A percentile compares a stretch with the other conserved stretches of the same genome.
Evolutionary conservation across 2,113 vertebrate genomes (phyloP).

Genomic region (Lepisosteus oculatus): DNA sequence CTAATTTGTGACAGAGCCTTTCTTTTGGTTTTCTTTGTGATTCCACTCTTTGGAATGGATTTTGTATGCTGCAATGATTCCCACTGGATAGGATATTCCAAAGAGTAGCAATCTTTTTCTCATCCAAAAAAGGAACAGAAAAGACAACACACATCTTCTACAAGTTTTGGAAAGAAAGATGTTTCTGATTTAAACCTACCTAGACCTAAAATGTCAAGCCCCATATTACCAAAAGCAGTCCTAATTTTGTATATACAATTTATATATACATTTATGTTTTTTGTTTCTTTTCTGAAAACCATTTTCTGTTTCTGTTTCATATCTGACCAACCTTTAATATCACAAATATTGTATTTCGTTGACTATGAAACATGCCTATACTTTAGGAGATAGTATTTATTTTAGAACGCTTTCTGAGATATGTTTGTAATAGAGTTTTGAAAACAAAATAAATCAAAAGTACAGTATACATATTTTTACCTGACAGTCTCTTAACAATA

Average conservation of each 20-base stretch:
- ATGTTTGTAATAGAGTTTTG: slow-evolving; percentile 67
- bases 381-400: slow-evolving; percentile 62
- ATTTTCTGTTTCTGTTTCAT: slow-evolving; percentile 17
- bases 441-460: slow-evolving; percentile 6
- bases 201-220: slow-evolving; percentile 17
- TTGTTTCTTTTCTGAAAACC: slow-evolving; percentile 14
- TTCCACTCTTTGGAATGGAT: background rate
- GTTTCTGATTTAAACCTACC: background rate
- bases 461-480: no score
- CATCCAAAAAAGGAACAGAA: background rate
- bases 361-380: slow-evolving; percentile 43
- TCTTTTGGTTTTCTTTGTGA: background rate
- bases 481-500: no score
- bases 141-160: background rate
- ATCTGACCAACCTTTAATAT: slow-evolving; percentile 37
- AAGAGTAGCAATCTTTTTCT: no score
- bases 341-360: slow-evolving; percentile 40
- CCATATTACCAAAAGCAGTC: slow-evolving; percentile 26
- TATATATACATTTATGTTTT: slow-evolving; percentile 13
- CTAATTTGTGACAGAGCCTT: background rate
- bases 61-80: background rate
- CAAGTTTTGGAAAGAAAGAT: background rate
- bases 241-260: slow-evolving; percentile 16
- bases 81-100: no score
- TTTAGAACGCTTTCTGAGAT: slow-evolving; percentile 59